Conservation (phyloP, 2,113 vertebrate genomes). For the Seriola dumerili region DNA sequence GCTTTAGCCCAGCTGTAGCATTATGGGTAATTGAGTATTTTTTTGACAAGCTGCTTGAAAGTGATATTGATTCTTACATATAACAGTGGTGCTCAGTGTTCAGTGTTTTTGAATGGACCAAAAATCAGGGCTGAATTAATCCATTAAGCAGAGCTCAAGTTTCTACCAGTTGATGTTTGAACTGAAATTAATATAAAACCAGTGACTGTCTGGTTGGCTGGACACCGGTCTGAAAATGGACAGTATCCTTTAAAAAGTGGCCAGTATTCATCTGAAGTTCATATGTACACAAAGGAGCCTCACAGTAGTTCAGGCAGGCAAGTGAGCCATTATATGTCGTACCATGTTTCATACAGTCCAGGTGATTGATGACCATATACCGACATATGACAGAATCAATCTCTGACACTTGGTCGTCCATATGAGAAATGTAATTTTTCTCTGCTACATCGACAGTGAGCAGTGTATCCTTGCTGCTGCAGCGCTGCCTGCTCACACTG, state of each 20-base stretch:
- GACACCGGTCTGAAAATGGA: not conserved
- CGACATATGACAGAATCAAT: not conserved
- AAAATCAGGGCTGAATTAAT: not conserved
- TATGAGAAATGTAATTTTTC: not conserved
- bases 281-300: conserved; percentile 2
- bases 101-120: not conserved
- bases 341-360: conserved; percentile 6
- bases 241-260: not conserved
- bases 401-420: not conserved
- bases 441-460: not conserved
- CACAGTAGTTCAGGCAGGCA: not conserved
- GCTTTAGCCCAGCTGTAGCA: not conserved
- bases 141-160: not conserved
- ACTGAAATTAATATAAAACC: not conserved
- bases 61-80: no score
- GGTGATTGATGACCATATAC: not conserved
- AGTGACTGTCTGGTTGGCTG: not conserved
- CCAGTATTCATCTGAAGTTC: not conserved
- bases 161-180: not conserved
- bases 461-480: not conserved
- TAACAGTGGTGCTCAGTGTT: no score
- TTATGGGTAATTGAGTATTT: not conserved
- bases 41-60: no score
- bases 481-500: not conserved
- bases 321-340: not conserved